Base-by-base conservation (phyloP, 2,888 invertebrate species). In the Euplexia lucipara region DNA sequence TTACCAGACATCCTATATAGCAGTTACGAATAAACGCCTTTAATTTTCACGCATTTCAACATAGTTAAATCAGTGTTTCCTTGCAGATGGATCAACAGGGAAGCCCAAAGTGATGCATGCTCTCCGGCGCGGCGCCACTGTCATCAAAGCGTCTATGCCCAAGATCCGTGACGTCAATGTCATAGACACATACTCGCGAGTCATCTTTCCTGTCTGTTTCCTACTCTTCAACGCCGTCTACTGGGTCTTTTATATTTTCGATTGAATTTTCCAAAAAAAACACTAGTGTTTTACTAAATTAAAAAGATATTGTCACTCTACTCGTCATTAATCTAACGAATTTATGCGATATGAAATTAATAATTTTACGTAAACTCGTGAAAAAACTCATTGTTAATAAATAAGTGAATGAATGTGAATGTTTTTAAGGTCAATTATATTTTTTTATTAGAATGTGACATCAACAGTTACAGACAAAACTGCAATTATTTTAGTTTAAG, bases 81-180 rank as follows among this genome's bases (percentile, higher is more conserved):
- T 92, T 94, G 32, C 87, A 96, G 96, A 96, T 75, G 95, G 95
- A 63, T 88, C 95, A 8, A 93, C 95, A 1, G 96, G 97, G 72
- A 96, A 96, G 80, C 97, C 97, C 2, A 97, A 97, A 91, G 96
- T 98, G 90, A 95, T 98, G 72, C 97, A 98, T 88, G 98, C 98
- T 14, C 95, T 98, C 16, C 97, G 97, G 53, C 97, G 97, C 82
- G 98, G 98, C 49, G 98, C 98, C 3, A 97, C 97, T n/a, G 98
- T 97, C 35, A 92, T 98, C 82, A 97, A 97, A 87, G 97, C 97
- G n/a, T 98, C 98, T 35, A 97, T 99, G 96, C 99, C 99, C n/a
- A 98, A 97, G 94, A 99, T 99, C 81, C 98, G 99, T 85, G 99
- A 99, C 92, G 99, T 99, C 70, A 99, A 99, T 92, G 97, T 99